Base-by-base conservation (phyloP, 2,113 vertebrate species). In the Tachuris rubrigastra region DNA sequence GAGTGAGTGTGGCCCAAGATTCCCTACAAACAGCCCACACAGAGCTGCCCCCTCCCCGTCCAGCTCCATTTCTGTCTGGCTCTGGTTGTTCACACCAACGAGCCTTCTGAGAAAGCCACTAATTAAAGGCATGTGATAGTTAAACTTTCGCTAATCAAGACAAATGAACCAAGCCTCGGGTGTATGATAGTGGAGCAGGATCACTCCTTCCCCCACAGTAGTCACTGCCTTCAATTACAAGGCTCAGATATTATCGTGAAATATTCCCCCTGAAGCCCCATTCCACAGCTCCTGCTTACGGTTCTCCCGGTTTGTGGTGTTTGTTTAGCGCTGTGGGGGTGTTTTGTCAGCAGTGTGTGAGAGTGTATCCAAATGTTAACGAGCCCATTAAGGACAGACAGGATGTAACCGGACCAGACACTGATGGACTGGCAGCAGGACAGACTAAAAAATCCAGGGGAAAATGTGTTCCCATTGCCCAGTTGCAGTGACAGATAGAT, bases 111-210 rank as follows among this genome's bases (percentile, higher is more conserved):
- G 94, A 90, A 85, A 87, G 77, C 62, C 35, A 2, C 77, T 97
- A 94, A 96, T 97, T 92, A 96, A 96, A 96, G 92, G 90, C 95
- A 67, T 46, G 90, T 0, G 50, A 96, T 90, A 79, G 90, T 87
- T 97, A 96, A 95, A 95, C 88, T 94, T 85, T 65, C 83, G 69
- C 95, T 96, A 97, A 97, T 97, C 96, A 93, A 97, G 96, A 97
- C 95, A 94, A 95, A 97, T 89, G 86, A 89, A 89, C 44, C 74
- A 14, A 89, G 42, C 80, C 92, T 89, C 94, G 0, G 16, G 91
- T 11, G 94, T 83, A 85, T 52, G 94, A 90, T 85, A 92, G 91
- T 0, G 60, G 71, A 93, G 87, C 35, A 25, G 71, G 75, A 88
- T 78, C 16, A 0, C 52, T 85, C 49, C 86, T 85, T 90, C 83